These are phyloP conservation scores for Crotalus helleri DNA, from an alignment of 2,113 vertebrate genomes.

Conservation along the genomic window DNA sequence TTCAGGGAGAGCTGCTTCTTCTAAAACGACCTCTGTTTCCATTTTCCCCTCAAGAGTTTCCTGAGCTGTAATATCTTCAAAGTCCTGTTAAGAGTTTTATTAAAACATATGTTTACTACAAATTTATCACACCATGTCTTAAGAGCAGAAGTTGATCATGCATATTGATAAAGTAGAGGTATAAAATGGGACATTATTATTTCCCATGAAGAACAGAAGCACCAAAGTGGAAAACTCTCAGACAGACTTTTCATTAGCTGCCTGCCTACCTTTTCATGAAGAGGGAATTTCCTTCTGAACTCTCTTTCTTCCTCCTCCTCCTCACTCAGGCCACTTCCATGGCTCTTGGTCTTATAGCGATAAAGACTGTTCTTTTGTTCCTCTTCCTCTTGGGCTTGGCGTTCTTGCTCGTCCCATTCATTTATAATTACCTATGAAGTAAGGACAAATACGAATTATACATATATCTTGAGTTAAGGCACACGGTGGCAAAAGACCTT, in stretches of 20 bases:
- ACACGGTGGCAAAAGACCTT: background rate
- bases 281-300: slow-evolving; percentile 83
- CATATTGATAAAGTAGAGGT: background rate
- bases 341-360: slow-evolving; percentile 73
- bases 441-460: slow-evolving; percentile 18
- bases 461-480: background rate
- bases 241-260: background rate
- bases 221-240: background rate
- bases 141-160: background rate
- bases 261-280: slow-evolving; percentile 77
- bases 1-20: slow-evolving; percentile 55
- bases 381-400: slow-evolving; percentile 72
- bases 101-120: background rate
- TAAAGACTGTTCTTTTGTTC: slow-evolving; percentile 82
- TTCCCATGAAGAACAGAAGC: background rate
- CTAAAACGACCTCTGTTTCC: slow-evolving; percentile 54
- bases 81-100: slow-evolving; percentile 77
- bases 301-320: slow-evolving; percentile 88
- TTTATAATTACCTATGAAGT: slow-evolving; percentile 78
- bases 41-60: slow-evolving; percentile 79
- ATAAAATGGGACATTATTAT: background rate
- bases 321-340: slow-evolving; percentile 75
- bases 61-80: slow-evolving; percentile 82
- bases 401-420: slow-evolving; percentile 93
- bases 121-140: background rate